Percentiles rank a stretch among this genome's conserved stretches.
These are phyloP conservation scores for Aspidiotus destructor DNA, from an alignment of 2,888 invertebrate species.

Conservation along the genomic window DNA sequence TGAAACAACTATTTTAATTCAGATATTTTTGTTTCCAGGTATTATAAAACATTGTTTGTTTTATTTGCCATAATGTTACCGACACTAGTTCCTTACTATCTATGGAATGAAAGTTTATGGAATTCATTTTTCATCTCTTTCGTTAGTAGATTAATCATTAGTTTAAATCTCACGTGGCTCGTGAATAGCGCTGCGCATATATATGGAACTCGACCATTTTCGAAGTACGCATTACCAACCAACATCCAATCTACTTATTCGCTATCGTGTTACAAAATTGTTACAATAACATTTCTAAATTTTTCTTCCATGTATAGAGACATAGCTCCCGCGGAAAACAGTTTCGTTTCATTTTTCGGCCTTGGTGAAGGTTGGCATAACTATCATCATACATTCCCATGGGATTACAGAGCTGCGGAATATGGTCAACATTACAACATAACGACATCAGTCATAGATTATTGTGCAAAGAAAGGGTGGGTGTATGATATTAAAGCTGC, in stretches of 20 bases:
- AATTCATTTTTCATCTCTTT: slow-evolving; percentile 54
- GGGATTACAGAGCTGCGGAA: slow-evolving; percentile 49
- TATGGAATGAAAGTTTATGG: slow-evolving; percentile 57
- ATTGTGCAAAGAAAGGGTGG: slow-evolving; percentile 50
- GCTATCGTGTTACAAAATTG: not conserved
- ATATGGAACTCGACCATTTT: slow-evolving; percentile 68
- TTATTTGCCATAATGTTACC: slow-evolving; percentile 54
- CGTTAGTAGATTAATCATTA: slow-evolving; percentile 52
- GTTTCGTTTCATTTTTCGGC: slow-evolving; percentile 43
- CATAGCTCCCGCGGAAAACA: slow-evolving; percentile 45
- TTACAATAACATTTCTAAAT: not conserved
- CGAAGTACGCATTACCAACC: slow-evolving; percentile 48
- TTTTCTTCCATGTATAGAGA: slow-evolving; percentile 35
- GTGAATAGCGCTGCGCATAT: slow-evolving; percentile 75
- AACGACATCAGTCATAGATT: slow-evolving; percentile 54
- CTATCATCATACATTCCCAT: slow-evolving; percentile 50
- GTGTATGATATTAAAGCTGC: slow-evolving; percentile 54
- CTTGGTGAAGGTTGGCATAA: slow-evolving; percentile 50
- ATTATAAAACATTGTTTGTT: slow-evolving; percentile 53
- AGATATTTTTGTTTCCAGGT: slow-evolving; percentile 47
- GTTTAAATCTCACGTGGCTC: slow-evolving; percentile 68
- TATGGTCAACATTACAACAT: slow-evolving; percentile 47
- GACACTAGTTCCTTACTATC: slow-evolving; percentile 53
- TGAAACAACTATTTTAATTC: too few relatives aligned
- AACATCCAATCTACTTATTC: not conserved